These are phyloP conservation scores for Mareca strepera DNA, from an alignment of 2,797 vertebrate genomes.

Conservation along the genomic window DNA sequence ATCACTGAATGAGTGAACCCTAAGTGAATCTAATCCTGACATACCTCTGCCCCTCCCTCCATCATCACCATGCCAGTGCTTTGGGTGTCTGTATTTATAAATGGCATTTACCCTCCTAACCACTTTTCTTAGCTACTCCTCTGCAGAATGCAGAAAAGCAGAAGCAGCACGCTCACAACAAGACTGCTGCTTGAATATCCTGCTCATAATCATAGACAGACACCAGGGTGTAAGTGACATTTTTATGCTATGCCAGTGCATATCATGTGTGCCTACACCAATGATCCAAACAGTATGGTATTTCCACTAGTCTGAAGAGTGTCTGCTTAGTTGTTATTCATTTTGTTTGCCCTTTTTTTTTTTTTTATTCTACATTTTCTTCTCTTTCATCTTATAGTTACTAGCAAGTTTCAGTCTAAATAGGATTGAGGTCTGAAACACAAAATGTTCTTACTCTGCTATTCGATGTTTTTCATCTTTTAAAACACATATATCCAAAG, in stretches of 20 bases:
- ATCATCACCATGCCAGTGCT: not conserved
- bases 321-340: not conserved
- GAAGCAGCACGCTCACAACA: conserved; percentile 63
- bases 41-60: not conserved
- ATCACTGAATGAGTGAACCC: not conserved
- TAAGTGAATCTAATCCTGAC: not conserved
- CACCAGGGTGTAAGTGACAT: not conserved
- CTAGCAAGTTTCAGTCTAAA: conserved; percentile 31
- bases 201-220: conserved; percentile 11
- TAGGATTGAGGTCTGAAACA: conserved; percentile 37
- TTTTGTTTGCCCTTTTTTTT: conserved; percentile 18
- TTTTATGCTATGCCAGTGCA: not conserved
- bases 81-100: conserved; percentile 10
- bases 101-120: conserved; percentile 1
- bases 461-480: conserved; percentile 81
- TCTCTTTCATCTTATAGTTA: conserved; percentile 26
- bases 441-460: conserved; percentile 54
- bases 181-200: conserved; percentile 62
- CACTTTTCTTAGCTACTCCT: conserved; percentile 33
- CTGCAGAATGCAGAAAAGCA: not conserved
- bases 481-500: conserved; percentile 80
- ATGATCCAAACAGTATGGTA: not conserved
- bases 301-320: not conserved
- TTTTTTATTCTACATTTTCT: conserved; percentile 13
- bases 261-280: not conserved